Conservation (phyloP, 2,888 invertebrate genomes). For the Habrosyne pyritoides region DNA sequence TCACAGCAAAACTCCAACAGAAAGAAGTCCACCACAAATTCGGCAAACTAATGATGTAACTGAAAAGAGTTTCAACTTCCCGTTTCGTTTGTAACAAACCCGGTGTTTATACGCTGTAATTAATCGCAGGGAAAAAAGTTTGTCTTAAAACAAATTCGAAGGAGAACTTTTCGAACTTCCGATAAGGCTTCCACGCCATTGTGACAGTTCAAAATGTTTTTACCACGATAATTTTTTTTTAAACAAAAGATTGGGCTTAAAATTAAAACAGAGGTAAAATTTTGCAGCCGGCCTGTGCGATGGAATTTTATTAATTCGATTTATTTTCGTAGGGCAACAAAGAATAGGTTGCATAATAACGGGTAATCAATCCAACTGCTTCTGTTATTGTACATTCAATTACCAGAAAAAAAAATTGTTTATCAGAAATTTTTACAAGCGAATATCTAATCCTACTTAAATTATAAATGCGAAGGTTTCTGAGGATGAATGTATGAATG, state of each 20-base stretch:
- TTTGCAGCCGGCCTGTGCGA: no score
- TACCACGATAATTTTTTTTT: constrained; percentile 23
- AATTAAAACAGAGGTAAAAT: neutral
- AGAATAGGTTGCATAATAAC: no score
- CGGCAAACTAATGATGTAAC: constrained; percentile 3
- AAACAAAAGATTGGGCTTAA: constrained; percentile 18
- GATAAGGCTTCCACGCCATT: constrained; percentile 26
- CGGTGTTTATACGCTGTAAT: constrained; percentile 29
- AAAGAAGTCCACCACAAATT: constrained; percentile 2
- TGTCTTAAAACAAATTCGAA: constrained; percentile 19
- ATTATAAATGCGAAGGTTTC: no score
- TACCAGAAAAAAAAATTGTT: no score
- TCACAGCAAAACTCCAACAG: neutral
- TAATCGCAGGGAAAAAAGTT: constrained; percentile 26
- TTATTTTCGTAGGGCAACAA: no score
- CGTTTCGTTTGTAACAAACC: constrained; percentile 3
- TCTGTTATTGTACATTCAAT: no score
- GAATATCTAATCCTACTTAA: no score
- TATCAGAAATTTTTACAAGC: no score
- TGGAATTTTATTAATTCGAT: neutral
- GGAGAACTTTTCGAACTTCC: constrained; percentile 31
- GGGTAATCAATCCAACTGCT: no score
- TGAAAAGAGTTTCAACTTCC: neutral
- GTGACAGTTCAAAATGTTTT: constrained; percentile 28
- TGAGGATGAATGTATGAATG: no score